Base-by-base conservation (phyloP, 1,140 invertebrate genomes). In the Euura saliciscinereae region DNA sequence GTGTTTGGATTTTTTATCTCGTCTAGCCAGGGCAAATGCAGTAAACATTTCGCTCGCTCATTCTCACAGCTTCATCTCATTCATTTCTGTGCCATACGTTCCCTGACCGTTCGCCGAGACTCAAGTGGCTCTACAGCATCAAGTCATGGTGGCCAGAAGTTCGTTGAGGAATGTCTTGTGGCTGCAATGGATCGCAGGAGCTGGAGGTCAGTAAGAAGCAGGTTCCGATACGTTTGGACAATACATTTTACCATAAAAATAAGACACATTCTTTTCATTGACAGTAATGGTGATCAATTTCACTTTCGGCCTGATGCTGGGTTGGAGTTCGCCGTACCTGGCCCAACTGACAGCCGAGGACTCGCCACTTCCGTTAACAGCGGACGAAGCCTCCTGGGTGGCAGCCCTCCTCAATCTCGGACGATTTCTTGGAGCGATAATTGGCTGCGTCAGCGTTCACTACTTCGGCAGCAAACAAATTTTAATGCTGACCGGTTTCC, bases 401-500 rank as follows among this genome's bases (percentile, higher is more conserved):
- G 91, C 89, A 5, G 88, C 90, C 1, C 78, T 91, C 2, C 84
- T 91, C 79, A 90, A 90, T 73, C 78, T 91, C 1, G 81, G 82
- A 10, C 73, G 83, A 44, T 51, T 82, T 2, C 69, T 85, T 3
- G 88, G 88, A 42, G 83, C 88, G 2, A 68, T 86, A 42, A 6
- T 80, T 0, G 85, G 83, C 4, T 79, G 83, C 43, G 45, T 82
- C 6, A 28, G 78, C 5, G 78, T 84, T 6, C 88, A 90, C 76
- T 86, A 83, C 70, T 84, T 92, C 44, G 94, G 94, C 2, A 88
- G 92, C 46, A 94, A 93, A 85, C 87, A 79, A 66, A 90, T 92
- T 0, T 87, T 94, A 0, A 82, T 92, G 0, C 75, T 91, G 2
- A 88, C 90, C 0, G 86, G 90, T 0, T 76, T 93, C 5, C 92